Evolutionary conservation across 2,113 vertebrate genomes (phyloP), one percentile per base, ranked within the genome.

Genomic region (Serinus canaria): DNA sequence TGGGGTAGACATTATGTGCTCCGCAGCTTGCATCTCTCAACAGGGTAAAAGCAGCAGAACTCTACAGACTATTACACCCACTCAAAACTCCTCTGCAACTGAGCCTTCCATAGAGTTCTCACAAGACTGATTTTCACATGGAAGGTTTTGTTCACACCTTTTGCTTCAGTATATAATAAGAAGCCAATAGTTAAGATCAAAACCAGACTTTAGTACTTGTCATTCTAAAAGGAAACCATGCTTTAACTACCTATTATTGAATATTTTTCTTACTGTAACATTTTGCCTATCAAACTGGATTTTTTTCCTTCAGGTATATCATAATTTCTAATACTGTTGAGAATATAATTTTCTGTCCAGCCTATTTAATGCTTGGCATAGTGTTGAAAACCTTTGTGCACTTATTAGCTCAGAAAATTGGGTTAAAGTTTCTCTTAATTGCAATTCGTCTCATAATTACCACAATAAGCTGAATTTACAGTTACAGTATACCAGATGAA

Each of bases 11-110:
- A 30, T 13, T 2, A 50, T 0, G 10, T 46, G 27, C 15, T 83
- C 41, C 24, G 91, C 28, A 39, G 14, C 7, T 35, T 84, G 17
- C 17, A 75, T 31, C 8, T 69, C n/a, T 77, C 25, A 70, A 60
- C 14, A 63, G 1, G 28, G 8, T 56, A 76, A 87, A 66, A 52
- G 41, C 8, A 87, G 16, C 10, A 83, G 23, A 83, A 91, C 18
- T 74, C n/a, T 49, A 8, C 0, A 58, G 24, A 37, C 13, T 53
- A 15, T n/a, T 39, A 59, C 2, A 58, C 7, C 24, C 10, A 12
- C 37, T 33, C 6, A 56, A 72, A 91, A 87, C 24, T 43, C 41
- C 37, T 56, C 39, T 52, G 31, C 43, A 87, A 67, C 0, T 67
- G 33, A 81, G 19, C 13, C 28, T 91, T 44, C 12, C 17, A 4